phyloP scores from a whole-genome alignment of 2,113 vertebrate genomes.

The Rhabdornis inornatus region DNA sequence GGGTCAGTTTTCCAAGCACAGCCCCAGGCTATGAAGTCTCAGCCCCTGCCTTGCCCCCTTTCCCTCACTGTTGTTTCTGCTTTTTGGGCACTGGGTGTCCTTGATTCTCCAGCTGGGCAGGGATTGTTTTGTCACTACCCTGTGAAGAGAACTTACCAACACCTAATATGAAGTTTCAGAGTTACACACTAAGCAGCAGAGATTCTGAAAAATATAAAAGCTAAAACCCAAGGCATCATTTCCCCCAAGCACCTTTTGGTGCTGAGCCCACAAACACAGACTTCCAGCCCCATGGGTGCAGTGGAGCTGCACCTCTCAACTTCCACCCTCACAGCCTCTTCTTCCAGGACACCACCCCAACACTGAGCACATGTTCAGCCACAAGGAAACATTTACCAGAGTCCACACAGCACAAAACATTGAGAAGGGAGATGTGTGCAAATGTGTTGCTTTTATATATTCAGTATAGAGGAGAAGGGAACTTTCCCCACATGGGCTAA shows the following conservation, averaged over 20 bases:
- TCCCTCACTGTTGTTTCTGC: too few species aligned
- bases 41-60: too few species aligned
- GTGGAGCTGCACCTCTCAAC: background rate
- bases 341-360: background rate
- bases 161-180: too few species aligned
- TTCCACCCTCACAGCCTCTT: background rate
- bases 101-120: too few species aligned
- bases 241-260: background rate
- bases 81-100: too few species aligned
- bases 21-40: too few species aligned
- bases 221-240: too few species aligned
- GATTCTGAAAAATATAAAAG: too few species aligned
- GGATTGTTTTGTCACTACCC: too few species aligned
- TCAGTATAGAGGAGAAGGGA: background rate
- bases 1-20: too few species aligned
- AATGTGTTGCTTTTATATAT: background rate
- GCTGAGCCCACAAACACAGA: background rate
- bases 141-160: too few species aligned
- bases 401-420: background rate
- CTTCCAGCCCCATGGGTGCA: background rate
- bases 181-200: too few species aligned
- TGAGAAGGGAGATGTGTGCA: background rate
- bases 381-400: background rate
- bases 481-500: background rate
- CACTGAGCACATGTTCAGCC: rapidly evolving